A percentile compares a stretch with the other conserved stretches of the same genome.
phyloP scores from a whole-genome alignment of 2,888 invertebrate genomes.

The Ochropleura leucogaster region DNA sequence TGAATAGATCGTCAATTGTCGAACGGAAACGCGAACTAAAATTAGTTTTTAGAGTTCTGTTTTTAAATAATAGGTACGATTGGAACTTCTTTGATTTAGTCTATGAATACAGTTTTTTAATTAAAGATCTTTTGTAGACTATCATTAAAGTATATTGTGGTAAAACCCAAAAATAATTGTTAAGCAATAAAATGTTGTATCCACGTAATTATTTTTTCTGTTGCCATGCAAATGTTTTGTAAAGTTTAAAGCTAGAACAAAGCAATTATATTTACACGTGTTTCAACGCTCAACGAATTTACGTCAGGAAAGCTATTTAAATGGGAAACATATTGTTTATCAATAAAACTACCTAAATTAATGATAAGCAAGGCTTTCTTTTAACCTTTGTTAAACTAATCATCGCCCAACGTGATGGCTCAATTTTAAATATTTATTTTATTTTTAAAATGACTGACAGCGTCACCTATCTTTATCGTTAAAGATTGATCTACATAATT shows the following conservation, averaged over 20 bases:
- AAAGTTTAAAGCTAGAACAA: slow-evolving; percentile 3
- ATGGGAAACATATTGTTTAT: neutral
- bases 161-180: slow-evolving; percentile 35
- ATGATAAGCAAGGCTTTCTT: neutral
- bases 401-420: slow-evolving; percentile 11
- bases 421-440: slow-evolving; percentile 54
- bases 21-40: slow-evolving; percentile 76
- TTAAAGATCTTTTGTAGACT: slow-evolving; percentile 31
- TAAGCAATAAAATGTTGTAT: slow-evolving; percentile 23
- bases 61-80: slow-evolving; percentile 47
- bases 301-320: neutral
- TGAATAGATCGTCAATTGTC: slow-evolving; percentile 80
- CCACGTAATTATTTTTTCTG: slow-evolving; percentile 28
- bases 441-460: slow-evolving; percentile 44
- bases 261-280: slow-evolving; percentile 22
- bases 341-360: neutral
- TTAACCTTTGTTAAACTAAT: neutral
- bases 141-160: slow-evolving; percentile 31
- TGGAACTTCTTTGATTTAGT: slow-evolving; percentile 45
- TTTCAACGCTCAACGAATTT: neutral
- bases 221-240: slow-evolving; percentile 7
- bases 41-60: slow-evolving; percentile 68
- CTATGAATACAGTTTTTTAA: slow-evolving; percentile 26
- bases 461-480: slow-evolving; percentile 56
- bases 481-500: slow-evolving; percentile 67